Conservation (phyloP, 1,140 invertebrate genomes). For the Orchesella cincta region DNA sequence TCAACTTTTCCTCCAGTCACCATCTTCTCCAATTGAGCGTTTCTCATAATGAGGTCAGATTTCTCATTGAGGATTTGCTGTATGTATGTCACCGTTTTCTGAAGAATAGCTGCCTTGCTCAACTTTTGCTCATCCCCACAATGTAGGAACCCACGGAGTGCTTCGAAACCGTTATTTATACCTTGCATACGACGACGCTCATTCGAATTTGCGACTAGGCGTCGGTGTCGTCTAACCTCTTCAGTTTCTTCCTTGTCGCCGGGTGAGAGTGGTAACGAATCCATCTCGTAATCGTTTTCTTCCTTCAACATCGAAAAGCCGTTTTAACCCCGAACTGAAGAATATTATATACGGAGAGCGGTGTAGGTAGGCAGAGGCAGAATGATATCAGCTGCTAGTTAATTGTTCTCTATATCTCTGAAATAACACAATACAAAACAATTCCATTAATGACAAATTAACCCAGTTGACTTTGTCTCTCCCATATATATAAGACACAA, state of each 20-base stretch:
- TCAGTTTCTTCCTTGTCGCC: background rate
- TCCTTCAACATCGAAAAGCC: background rate
- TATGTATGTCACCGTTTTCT: slow-evolving; percentile 17
- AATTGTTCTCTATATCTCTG: too few relatives aligned
- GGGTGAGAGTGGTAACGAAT: too few relatives aligned
- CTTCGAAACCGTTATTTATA: slow-evolving; percentile 20
- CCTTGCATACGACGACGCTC: slow-evolving; percentile 21
- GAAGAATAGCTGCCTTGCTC: slow-evolving; percentile 13
- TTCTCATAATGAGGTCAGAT: slow-evolving; percentile 15
- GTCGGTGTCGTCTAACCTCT: background rate
- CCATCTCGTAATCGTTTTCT: background rate
- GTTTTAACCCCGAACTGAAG: background rate
- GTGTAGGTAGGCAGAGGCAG: background rate
- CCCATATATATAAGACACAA: too few relatives aligned
- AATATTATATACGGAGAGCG: background rate
- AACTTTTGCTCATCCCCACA: slow-evolving; percentile 4
- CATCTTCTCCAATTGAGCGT: slow-evolving; percentile 16
- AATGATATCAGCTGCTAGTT: too few relatives aligned
- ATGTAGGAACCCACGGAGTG: background rate
- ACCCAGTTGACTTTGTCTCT: too few relatives aligned
- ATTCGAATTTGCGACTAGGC: slow-evolving; percentile 15
- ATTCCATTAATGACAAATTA: too few relatives aligned
- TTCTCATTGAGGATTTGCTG: slow-evolving; percentile 18
- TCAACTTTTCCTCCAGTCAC: slow-evolving; percentile 2
- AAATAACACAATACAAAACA: too few relatives aligned